Evolutionary conservation across 2,113 vertebrate species (phyloP).

Genomic region (Macroglossus sobrinus): DNA sequence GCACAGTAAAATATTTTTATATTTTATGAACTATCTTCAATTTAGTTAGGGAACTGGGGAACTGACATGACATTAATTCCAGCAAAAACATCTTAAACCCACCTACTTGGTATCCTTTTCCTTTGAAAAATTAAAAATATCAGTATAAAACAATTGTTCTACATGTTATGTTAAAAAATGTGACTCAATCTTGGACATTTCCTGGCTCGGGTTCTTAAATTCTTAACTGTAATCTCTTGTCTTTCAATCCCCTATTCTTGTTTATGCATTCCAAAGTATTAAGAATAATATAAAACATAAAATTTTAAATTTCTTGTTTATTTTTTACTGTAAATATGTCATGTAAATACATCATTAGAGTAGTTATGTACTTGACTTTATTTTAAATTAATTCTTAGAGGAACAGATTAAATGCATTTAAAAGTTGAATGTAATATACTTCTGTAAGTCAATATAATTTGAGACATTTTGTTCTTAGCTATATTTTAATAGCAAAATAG

Average conservation of each 20-base stretch:
- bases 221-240: constrained; percentile 18
- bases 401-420: neutral
- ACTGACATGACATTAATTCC: neutral
- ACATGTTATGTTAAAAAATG: neutral
- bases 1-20: neutral
- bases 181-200: constrained; percentile 24
- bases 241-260: neutral
- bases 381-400: constrained; percentile 2
- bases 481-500: constrained; percentile 59
- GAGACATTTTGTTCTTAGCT: neutral
- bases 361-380: neutral
- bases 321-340: constrained; percentile 30
- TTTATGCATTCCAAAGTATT: constrained; percentile 9
- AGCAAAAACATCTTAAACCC: neutral
- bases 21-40: constrained; percentile 20
- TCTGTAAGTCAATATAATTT: neutral
- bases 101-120: neutral
- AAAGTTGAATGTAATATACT: constrained; percentile 1
- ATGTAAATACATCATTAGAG: neutral
- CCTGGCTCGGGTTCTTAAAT: constrained; percentile 13
- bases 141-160: neutral
- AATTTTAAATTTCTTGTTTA: neutral
- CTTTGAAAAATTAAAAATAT: constrained; percentile 15
- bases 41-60: neutral
- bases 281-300: constrained; percentile 11